phyloP scores from a whole-genome alignment of 1,140 invertebrate species.

The Cotesia glomerata region DNA sequence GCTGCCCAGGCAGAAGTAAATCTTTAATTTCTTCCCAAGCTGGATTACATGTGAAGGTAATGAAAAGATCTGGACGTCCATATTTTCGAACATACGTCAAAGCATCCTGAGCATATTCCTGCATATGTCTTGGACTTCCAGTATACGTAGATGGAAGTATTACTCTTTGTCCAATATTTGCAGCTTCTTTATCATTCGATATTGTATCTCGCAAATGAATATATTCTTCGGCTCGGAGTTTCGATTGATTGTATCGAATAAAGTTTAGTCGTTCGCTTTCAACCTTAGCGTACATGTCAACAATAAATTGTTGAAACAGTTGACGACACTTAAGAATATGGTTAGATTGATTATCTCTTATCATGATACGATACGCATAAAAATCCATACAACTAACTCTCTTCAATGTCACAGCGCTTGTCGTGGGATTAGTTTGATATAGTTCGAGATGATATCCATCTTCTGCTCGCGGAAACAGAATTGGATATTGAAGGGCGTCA shows the following conservation, averaged over 20 bases:
- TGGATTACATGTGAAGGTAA: constrained; percentile 52
- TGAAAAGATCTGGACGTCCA: constrained; percentile 53
- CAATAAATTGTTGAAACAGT: constrained; percentile 48
- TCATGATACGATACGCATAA: constrained; percentile 53
- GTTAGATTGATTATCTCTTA: constrained; percentile 36
- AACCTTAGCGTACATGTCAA: constrained; percentile 54
- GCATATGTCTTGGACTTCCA: constrained; percentile 56
- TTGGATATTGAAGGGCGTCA: constrained; percentile 60
- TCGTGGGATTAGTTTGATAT: constrained; percentile 34
- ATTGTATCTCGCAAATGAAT: constrained; percentile 8
- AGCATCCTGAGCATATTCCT: constrained; percentile 57
- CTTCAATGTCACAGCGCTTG: constrained; percentile 22
- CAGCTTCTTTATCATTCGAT: constrained; percentile 27
- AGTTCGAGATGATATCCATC: constrained; percentile 52
- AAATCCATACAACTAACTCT: constrained; percentile 55
- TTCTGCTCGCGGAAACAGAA: constrained; percentile 59
- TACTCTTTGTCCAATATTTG: constrained; percentile 31
- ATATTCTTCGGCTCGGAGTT: constrained; percentile 1
- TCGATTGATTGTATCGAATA: constrained; percentile 37
- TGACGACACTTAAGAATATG: constrained; percentile 40
- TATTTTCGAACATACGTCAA: constrained; percentile 54
- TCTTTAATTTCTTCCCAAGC: constrained; percentile 50
- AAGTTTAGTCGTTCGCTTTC: constrained; percentile 45
- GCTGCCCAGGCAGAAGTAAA: constrained; percentile 26
- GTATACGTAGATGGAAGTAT: constrained; percentile 52